These are phyloP conservation scores for Thaumatotibia leucotreta DNA, from an alignment of 1,140 invertebrate species.

Conservation along the genomic window DNA sequence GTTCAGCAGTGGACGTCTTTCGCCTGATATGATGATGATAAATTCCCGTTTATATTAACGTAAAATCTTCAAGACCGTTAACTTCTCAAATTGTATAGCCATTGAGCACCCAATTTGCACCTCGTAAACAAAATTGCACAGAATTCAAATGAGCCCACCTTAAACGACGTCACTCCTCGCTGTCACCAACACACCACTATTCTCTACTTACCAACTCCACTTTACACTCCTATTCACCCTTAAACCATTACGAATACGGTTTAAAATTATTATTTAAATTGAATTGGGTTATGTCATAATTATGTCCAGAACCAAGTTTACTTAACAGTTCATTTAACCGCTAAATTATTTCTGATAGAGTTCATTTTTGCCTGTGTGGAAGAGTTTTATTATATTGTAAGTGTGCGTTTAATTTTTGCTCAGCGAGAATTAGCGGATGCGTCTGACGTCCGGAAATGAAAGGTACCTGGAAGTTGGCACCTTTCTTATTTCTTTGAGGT, in stretches of 20 bases:
- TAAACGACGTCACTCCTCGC: not conserved
- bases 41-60: too few species aligned
- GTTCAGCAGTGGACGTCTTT: too few species aligned
- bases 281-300: not conserved
- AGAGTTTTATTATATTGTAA: not conserved
- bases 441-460: not conserved
- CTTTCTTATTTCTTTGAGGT: not conserved
- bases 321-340: not conserved
- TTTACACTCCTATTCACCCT: not conserved
- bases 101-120: not conserved
- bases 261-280: not conserved
- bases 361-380: not conserved
- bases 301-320: not conserved
- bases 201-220: not conserved
- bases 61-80: not conserved
- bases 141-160: conserved; percentile 13
- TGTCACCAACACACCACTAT: conserved; percentile 1
- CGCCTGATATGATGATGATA: too few species aligned
- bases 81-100: not conserved
- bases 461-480: not conserved
- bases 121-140: not conserved
- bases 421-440: not conserved
- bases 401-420: conserved; percentile 11
- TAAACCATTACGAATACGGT: not conserved
- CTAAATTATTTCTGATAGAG: not conserved